Base-by-base conservation (phyloP, 2,113 vertebrate genomes). In the Chionis minor region DNA sequence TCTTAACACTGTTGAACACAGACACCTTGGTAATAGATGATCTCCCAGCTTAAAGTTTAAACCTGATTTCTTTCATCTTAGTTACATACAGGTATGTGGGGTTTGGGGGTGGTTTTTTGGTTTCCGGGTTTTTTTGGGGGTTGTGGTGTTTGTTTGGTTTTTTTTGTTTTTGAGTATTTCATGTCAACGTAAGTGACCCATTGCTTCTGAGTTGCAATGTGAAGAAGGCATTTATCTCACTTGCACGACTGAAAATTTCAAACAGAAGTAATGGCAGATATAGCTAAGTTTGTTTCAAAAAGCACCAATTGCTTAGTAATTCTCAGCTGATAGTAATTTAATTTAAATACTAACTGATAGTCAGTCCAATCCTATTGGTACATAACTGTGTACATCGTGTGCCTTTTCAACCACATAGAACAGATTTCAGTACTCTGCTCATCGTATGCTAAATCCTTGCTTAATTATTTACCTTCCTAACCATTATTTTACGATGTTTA, bases 31-130 rank as follows among this genome's bases (percentile, higher is more conserved):
- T 17, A 80, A 61, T 7, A 44, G 8, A 4, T 4, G 2, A 33
- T 32, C 27, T 33, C 27, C 14, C 14, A 45, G 5, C 81, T 10
- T 67, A 2, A 93, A 73, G 52, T 26, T 32, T 51, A 71, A 77
- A 69, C 40, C 2, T 3, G 5, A 23, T 62, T 86, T 63, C 52
- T 74, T 63, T 12, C 12, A 42, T 44, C 0, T 0, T 18, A 74
- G 18, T 33, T 49, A 62, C 8, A 26, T 6, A 33, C 1, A 49
- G 2, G 8, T 35, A 14, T 1, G 2, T 2, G 19, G 9, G 19
- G 1, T 8, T 59, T n/a, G 12, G 44, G 44, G 12, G 38, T 38
- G 38, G 38, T 38, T 45, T 45, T 19, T 45, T 45, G 17, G 17
- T 45, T 45, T 49, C 8, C 38, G 38, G 20, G 47, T 19, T 18